These are phyloP conservation scores for Agonum fuliginosum DNA, from an alignment of 2,888 invertebrate genomes.

Conservation along the genomic window DNA sequence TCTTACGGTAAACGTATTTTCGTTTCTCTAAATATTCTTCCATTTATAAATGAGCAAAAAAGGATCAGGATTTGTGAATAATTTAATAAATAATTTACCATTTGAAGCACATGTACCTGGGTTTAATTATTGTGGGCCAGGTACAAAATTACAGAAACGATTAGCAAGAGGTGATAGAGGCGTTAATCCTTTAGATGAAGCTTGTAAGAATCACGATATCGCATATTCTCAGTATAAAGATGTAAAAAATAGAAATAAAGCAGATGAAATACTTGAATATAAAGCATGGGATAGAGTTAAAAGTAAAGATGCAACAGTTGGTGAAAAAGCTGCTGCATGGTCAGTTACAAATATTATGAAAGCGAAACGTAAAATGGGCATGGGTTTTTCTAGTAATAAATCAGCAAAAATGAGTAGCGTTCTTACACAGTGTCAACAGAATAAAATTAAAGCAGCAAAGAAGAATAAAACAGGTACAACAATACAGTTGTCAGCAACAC, in stretches of 20 bases:
- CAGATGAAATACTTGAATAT: conserved; percentile 29
- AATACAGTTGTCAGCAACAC: no score
- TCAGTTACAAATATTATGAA: conserved; percentile 60
- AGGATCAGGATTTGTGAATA: conserved; percentile 29
- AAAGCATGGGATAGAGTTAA: conserved; percentile 59
- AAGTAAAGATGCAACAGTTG: conserved; percentile 52
- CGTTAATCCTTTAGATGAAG: conserved; percentile 7
- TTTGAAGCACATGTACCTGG: conserved; percentile 59
- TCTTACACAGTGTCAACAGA: no score
- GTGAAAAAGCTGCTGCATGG: conserved; percentile 59
- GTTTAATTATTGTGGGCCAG: conserved; percentile 60
- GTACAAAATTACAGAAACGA: conserved; percentile 58
- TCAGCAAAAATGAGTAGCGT: no score
- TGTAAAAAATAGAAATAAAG: no score
- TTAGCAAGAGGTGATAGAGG: no score
- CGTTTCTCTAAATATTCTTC: conserved; percentile 3
- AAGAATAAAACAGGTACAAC: no score
- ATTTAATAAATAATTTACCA: conserved; percentile 51
- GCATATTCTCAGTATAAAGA: no score
- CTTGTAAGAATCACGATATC: no score
- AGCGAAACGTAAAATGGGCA: no score
- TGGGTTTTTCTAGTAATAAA: no score
- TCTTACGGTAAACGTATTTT: conserved; percentile 17
- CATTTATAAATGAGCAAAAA: conserved; percentile 11
- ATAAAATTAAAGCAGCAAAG: no score